A percentile compares a stretch with the other conserved stretches of the same genome.
phyloP scores from a whole-genome alignment of 2,113 vertebrate species.

The Cyanistes caeruleus region DNA sequence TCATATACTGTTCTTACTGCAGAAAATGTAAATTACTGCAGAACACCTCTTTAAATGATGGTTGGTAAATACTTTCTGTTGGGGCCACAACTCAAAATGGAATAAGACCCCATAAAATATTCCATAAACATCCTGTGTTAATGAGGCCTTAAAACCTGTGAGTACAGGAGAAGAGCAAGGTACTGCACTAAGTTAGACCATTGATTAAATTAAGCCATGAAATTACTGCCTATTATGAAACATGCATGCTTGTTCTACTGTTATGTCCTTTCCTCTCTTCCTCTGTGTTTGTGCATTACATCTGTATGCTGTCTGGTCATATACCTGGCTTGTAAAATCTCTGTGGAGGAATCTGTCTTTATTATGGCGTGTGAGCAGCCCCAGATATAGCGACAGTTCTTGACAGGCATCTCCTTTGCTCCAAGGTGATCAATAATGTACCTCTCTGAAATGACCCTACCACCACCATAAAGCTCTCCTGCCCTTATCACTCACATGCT shows the following conservation, averaged over 20 bases:
- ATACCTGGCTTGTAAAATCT: neutral
- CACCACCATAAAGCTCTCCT: neutral
- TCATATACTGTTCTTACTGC: neutral
- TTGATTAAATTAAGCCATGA: constrained; percentile 53
- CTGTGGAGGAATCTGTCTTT: neutral
- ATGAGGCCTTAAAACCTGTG: neutral
- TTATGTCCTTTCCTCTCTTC: neutral
- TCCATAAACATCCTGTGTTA: neutral
- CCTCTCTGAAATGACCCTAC: neutral
- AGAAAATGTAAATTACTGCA: neutral
- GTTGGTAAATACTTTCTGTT: neutral
- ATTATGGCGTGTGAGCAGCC: fast-evolving
- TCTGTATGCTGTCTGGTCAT: neutral
- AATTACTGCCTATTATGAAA: constrained; percentile 50
- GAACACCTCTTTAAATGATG: neutral
- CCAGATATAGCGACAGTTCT: fast-evolving
- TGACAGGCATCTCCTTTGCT: neutral
- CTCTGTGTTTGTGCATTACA: neutral
- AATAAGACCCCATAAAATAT: neutral
- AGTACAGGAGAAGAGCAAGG: constrained; percentile 3
- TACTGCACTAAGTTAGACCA: neutral
- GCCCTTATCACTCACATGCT: neutral
- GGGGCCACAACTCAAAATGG: neutral
- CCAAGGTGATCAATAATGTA: neutral
- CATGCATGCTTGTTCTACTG: constrained; percentile 16